Conservation (phyloP, 92 coral and sea anemone species). For the Porites rus region DNA sequence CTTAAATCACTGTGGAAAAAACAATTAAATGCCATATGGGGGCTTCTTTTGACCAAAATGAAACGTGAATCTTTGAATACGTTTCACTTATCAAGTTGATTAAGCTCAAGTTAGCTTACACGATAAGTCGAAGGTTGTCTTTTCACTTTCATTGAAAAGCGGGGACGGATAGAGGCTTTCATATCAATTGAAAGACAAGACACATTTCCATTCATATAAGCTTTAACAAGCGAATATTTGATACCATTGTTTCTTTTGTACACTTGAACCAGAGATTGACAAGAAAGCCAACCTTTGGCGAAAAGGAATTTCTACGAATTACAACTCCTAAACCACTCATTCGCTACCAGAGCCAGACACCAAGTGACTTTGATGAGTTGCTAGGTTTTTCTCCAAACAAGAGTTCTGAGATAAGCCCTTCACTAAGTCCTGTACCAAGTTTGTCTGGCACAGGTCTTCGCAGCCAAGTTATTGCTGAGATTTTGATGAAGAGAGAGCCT, state of each 20-base stretch:
- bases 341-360: conserved; percentile 46
- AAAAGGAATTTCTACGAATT: conserved; percentile 81
- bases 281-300: conserved; percentile 48
- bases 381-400: conserved; percentile 33
- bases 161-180: too few species aligned
- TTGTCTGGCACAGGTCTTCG: conserved; percentile 45
- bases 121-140: too few species aligned
- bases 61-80: not conserved
- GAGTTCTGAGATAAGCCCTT: conserved; percentile 14
- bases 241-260: not conserved
- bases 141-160: too few species aligned
- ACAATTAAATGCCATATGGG: too few species aligned
- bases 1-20: not conserved
- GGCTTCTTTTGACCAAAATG: too few species aligned
- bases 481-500: conserved; percentile 52
- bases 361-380: conserved; percentile 43
- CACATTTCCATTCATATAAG: not conserved
- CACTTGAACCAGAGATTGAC: not conserved
- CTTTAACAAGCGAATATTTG: not conserved
- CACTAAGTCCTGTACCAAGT: conserved; percentile 28
- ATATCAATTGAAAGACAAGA: too few species aligned
- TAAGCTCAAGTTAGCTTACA: too few species aligned
- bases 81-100: not conserved
- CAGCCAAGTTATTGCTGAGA: conserved; percentile 27
- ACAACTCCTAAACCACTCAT: conserved; percentile 76